phyloP scores from a whole-genome alignment of 30 jellyfish, hydroid and myxozoan species.

The Aurelia aurita region DNA sequence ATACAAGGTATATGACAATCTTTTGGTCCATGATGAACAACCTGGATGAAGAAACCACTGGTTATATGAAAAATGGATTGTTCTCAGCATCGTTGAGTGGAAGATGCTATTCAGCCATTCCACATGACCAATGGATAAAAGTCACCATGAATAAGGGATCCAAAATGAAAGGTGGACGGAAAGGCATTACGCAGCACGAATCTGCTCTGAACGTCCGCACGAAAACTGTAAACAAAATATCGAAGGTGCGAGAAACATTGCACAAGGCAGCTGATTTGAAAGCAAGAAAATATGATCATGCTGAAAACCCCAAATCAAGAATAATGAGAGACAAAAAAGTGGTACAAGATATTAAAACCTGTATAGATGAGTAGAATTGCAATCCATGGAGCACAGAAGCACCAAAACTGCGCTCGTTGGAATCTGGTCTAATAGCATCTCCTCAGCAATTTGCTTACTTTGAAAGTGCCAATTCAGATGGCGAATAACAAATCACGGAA shows the following conservation, averaged over 20 bases:
- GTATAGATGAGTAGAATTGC: too few species aligned
- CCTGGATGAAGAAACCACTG: slow-evolving; percentile 41
- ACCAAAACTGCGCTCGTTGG: too few species aligned
- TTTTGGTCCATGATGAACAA: slow-evolving; percentile 38
- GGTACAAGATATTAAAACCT: slow-evolving; percentile 2
- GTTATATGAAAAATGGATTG: not conserved
- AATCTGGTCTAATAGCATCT: too few species aligned
- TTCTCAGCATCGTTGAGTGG: slow-evolving; percentile 58
- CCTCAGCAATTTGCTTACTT: too few species aligned
- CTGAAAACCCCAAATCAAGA: slow-evolving; percentile 14
- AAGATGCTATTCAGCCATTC: slow-evolving; percentile 27
- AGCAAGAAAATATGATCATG: slow-evolving; percentile 15
- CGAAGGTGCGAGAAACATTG: slow-evolving; percentile 41
- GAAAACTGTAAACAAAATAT: slow-evolving; percentile 13
- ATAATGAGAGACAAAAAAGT: slow-evolving; percentile 47
- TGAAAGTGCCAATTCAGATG: too few species aligned
- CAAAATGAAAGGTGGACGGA: slow-evolving; percentile 47
- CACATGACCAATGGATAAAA: slow-evolving; percentile 53
- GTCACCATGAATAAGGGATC: slow-evolving; percentile 64
- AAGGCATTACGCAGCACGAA: slow-evolving; percentile 19
- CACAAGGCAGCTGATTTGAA: slow-evolving; percentile 13
- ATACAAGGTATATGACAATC: slow-evolving; percentile 35
- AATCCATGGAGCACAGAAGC: too few species aligned
- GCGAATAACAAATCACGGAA: too few species aligned
- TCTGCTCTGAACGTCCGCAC: slow-evolving; percentile 16